Conservation (phyloP, 2,113 vertebrate species). For the Perca schrenkii region DNA sequence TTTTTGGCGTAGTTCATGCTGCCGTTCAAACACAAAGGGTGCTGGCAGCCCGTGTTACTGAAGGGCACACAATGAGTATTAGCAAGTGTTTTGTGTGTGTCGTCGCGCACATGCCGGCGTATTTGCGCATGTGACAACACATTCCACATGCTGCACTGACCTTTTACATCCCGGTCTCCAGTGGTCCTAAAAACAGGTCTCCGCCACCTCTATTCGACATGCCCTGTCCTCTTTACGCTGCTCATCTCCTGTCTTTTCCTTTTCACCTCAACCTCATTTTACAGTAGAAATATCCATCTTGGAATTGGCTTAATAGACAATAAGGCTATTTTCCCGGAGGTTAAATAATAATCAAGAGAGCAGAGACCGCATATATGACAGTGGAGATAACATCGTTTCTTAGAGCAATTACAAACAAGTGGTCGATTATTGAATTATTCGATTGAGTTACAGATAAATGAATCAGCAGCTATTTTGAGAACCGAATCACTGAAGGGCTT, state of each 20-base stretch:
- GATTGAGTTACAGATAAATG: not conserved
- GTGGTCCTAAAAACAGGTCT: slow-evolving; percentile 53
- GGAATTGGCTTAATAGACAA: not conserved
- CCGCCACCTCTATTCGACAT: slow-evolving; percentile 7
- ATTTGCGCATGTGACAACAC: slow-evolving; percentile 43
- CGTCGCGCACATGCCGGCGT: slow-evolving; percentile 18
- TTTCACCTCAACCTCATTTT: slow-evolving; percentile 9
- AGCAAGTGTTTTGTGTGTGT: slow-evolving; percentile 30
- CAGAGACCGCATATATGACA: not conserved
- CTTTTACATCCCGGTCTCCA: slow-evolving; percentile 45
- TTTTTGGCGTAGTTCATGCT: slow-evolving; percentile 46
- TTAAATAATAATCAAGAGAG: not conserved
- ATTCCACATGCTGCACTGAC: slow-evolving; percentile 40
- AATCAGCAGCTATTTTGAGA: not conserved
- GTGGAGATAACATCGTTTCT: no score
- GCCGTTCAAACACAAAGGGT: slow-evolving; percentile 50
- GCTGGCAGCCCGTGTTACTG: slow-evolving; percentile 2
- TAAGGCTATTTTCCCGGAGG: not conserved
- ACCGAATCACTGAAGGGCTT: not conserved
- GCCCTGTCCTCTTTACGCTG: slow-evolving; percentile 1
- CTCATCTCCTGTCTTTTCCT: not conserved
- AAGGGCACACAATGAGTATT: slow-evolving; percentile 21
- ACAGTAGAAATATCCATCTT: not conserved
- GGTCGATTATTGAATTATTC: not conserved
- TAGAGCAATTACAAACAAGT: no score